Evolutionary conservation across 35 echinoderm and acorn worm species (phyloP).

Genomic region (Heliocidaris erythrogramma): DNA sequence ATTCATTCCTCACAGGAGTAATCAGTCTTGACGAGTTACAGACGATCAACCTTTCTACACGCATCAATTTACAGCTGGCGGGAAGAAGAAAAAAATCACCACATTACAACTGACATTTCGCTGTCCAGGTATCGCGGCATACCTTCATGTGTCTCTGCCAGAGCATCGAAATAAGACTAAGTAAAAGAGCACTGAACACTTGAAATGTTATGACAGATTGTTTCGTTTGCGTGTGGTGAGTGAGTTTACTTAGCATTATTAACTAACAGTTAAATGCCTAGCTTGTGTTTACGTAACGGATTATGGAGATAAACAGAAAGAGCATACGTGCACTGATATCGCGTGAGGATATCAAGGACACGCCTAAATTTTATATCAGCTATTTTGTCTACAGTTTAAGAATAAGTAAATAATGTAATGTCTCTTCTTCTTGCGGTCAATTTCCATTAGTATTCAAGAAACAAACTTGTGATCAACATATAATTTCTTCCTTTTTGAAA

Average conservation of each 20-base stretch:
- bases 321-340: background rate
- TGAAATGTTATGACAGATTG: conserved; percentile 17
- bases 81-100: background rate
- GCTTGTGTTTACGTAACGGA: conserved; percentile 7
- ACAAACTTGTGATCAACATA: no score
- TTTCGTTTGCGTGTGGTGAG: background rate
- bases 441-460: no score
- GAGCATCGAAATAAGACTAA: background rate
- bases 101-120: background rate
- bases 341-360: background rate
- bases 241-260: background rate
- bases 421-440: no score
- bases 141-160: background rate
- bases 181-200: background rate
- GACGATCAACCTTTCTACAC: background rate
- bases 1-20: background rate
- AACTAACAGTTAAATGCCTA: conserved; percentile 15
- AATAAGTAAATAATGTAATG: no score
- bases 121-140: background rate
- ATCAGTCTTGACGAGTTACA: background rate
- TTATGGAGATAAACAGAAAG: background rate
- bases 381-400: background rate
- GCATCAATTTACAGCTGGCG: background rate
- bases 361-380: background rate
- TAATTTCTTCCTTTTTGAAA: no score